Percentiles rank a stretch among this genome's conserved stretches.
phyloP scores from a whole-genome alignment of 2,888 invertebrate species.

The Dolomedes plantarius region DNA sequence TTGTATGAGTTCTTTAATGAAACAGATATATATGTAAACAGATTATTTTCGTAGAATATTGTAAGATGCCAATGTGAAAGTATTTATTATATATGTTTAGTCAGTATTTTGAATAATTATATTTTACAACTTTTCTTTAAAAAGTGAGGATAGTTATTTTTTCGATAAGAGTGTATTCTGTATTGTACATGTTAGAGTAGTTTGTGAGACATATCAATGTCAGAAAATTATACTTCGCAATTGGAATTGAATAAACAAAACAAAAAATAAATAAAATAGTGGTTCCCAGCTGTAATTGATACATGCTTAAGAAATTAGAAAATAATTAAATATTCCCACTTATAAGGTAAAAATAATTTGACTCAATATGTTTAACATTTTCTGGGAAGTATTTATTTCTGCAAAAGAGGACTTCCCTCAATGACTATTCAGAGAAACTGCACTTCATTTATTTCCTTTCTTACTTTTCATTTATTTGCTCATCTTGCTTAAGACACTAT shows the following conservation, averaged over 20 bases:
- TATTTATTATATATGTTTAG: slow-evolving; percentile 14
- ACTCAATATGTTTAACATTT: no score
- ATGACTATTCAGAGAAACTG: no score
- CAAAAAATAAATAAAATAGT: not conserved
- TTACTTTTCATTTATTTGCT: no score
- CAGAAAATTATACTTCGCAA: not conserved
- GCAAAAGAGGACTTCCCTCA: no score
- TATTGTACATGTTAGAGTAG: not conserved
- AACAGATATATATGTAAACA: not conserved
- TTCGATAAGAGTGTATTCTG: not conserved
- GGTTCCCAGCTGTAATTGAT: not conserved
- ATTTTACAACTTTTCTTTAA: not conserved
- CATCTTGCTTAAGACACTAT: no score
- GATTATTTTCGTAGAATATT: slow-evolving; percentile 1
- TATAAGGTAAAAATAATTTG: no score
- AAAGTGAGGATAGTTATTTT: not conserved
- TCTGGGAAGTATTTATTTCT: no score
- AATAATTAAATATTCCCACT: no score
- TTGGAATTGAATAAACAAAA: not conserved
- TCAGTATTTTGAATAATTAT: not conserved
- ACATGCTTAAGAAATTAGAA: no score
- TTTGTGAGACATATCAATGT: not conserved
- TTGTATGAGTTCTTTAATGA: slow-evolving; percentile 8
- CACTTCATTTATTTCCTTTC: no score
- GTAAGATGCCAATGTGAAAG: not conserved